Base-by-base conservation (phyloP, 1,140 invertebrate genomes). In the Nixonia krombeini region DNA sequence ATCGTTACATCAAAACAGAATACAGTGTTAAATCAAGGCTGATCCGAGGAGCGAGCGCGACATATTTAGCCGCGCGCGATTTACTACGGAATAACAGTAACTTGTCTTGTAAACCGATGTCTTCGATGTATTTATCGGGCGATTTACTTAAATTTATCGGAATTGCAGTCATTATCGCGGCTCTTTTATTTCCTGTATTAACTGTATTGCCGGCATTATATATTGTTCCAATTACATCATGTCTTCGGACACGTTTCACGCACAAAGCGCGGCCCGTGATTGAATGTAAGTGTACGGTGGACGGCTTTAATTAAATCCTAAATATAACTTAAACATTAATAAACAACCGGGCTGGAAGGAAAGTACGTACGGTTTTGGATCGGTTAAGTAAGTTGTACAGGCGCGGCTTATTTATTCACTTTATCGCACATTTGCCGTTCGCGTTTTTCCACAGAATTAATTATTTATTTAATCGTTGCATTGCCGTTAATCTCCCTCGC, bases 291-390 rank as follows among this genome's bases (percentile, higher is more conserved):
- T 31, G 51, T 51, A 8, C 28, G 23, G 15, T 44, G 61, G 61
- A 61, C 64, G 59, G 59, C 38, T 64, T 61, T 61, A 70, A 57
- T 52, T 31, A 38, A 35, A 40, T 55, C 61, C 65, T 70, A 70
- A 70, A 70, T 70, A 70, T 8, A 8, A 29, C 2, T 44, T 51
- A 61, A 61, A 52, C 61, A 70, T 59, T 18, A 26, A 61, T 56
- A 70, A 70, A 70, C 57, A 70, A 59, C 53, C 59, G 55, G 25
- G 46, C 50, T 63, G 35, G 23, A 41, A 49, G 42, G 23, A 38
- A 33, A 5, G n/a, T n/a, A n/a, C n/a, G n/a, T n/a, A n/a, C n/a
- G n/a, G n/a, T n/a, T n/a, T n/a, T n/a, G n/a, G n/a, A n/a, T n/a
- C n/a, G n/a, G n/a, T n/a, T n/a, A n/a, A n/a, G n/a, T n/a, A n/a